Evolutionary conservation across 2,797 vertebrate species (phyloP), one percentile per base, ranked within the genome.

Genomic region (Tangara arthus): DNA sequence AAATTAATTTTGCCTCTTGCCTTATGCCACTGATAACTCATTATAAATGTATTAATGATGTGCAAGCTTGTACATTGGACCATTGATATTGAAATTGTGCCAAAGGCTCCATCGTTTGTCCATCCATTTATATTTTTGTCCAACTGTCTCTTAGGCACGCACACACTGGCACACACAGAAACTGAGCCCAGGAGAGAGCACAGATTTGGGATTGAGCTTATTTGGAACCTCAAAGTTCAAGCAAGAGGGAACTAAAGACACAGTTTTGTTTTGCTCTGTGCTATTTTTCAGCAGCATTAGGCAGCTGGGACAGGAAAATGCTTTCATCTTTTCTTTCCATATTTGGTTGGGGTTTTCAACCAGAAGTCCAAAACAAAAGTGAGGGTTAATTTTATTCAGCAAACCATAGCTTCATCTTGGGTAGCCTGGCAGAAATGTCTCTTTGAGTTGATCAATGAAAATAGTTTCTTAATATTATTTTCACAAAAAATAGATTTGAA

Each of bases 341-440:
- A 89, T 91, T 91, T 96, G 65, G 79, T 56, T 75, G 76, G 76
- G 30, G 63, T 79, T 92, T 94, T 83, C 72, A 87, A 77, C 12
- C 13, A 82, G 35, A 11, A 86, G 72, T 37, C 8, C 8, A 85
- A 85, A 89, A 68, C n/a, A 82, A 50, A 95, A 71, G 35, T 30
- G 26, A 83, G 19, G 12, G 68, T 71, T 35, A 49, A 50, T 77
- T 94, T 84, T 80, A 77, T 80, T 96, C 83, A 49, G 37, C 9
- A 87, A 78, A 61, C 8, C 9, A 37, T 21, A 55, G 28, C 50
- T 79, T 90, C 24, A 32, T 28, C 19, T 57, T 73, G 28, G 11
- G 46, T 15, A 80, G 23, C 37, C 60, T 61, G 46, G 37, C 18
- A 90, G 57, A 81, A 91, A 61, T 30, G 8, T 53, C 44, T 26